Percentiles rank a stretch among this genome's conserved stretches.
Evolutionary conservation across 2,888 invertebrate genomes (phyloP).

Genomic region (Blera fallax): DNA sequence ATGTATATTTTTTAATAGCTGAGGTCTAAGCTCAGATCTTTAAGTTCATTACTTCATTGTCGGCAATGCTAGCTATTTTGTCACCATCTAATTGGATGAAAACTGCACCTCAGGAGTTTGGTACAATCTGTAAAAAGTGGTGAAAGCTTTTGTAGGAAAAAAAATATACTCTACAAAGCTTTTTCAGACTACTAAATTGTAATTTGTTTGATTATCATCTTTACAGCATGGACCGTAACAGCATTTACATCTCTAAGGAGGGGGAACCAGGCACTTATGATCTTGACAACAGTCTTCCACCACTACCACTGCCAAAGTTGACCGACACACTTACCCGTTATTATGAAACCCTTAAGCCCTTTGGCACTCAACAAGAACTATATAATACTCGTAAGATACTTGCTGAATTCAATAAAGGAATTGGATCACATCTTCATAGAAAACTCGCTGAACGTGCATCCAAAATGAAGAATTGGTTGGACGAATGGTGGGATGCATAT

Average conservation of each 20-base stretch:
- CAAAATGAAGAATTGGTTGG: constrained; percentile 83
- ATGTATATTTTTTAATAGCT: no score
- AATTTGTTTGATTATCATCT: background rate
- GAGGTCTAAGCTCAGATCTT: no score
- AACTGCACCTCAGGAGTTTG: no score
- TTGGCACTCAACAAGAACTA: constrained; percentile 82
- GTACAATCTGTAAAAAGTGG: no score
- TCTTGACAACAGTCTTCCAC: constrained; percentile 83
- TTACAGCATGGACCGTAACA: constrained; percentile 78
- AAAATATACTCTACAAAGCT: no score
- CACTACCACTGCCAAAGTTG: constrained; percentile 83
- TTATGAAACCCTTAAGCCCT: constrained; percentile 82
- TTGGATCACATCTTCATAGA: constrained; percentile 82
- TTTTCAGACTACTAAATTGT: no score
- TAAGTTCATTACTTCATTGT: no score
- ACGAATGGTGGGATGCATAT: constrained; percentile 84
- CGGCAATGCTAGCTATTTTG: no score
- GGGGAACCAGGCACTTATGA: constrained; percentile 82
- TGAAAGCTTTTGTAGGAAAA: no score
- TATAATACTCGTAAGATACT: constrained; percentile 81
- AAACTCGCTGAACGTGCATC: constrained; percentile 81
- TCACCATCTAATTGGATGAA: no score
- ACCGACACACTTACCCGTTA: constrained; percentile 83
- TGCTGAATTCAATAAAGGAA: constrained; percentile 82
- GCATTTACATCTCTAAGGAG: constrained; percentile 77